A percentile compares a stretch with the other conserved stretches of the same genome.
These are phyloP conservation scores for Athene noctua DNA, from an alignment of 2,113 vertebrate genomes.

Conservation along the genomic window DNA sequence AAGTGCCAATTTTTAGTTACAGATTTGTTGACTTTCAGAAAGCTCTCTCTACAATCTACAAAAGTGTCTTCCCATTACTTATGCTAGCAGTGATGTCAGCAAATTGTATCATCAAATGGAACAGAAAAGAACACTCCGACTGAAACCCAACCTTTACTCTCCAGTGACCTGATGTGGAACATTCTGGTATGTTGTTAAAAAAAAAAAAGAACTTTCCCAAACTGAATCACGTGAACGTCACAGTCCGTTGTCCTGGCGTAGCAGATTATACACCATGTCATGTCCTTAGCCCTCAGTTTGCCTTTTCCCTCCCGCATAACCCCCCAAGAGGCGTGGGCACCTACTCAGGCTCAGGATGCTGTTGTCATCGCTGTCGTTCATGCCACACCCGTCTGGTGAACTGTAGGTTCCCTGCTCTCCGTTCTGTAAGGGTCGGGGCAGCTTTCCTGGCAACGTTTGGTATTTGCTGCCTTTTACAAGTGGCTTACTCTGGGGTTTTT, in stretches of 20 bases:
- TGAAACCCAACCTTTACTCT: neutral
- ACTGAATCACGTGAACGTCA: rapidly evolving
- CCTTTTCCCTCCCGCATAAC: too few relatives aligned
- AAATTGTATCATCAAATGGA: neutral
- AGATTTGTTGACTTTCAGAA: neutral
- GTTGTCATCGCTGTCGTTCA: slow-evolving; percentile 67
- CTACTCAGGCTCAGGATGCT: slow-evolving; percentile 78
- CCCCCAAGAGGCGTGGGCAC: neutral
- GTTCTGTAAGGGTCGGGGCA: slow-evolving; percentile 75
- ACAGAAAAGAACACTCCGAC: neutral
- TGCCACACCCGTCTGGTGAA: slow-evolving; percentile 16
- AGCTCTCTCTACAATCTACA: neutral
- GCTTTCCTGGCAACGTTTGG: slow-evolving; percentile 82
- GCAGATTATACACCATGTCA: rapidly evolving
- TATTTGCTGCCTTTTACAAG: slow-evolving; percentile 74
- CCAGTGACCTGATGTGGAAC: neutral
- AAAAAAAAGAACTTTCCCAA: neutral
- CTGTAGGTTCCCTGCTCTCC: slow-evolving; percentile 69
- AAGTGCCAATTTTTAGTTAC: neutral
- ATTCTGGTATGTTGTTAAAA: neutral
- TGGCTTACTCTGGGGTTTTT: slow-evolving; percentile 62
- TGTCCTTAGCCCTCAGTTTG: neutral
- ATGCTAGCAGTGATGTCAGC: neutral
- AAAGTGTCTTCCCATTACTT: neutral
- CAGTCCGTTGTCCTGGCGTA: rapidly evolving